A percentile compares a stretch with the other conserved stretches of the same genome.
Conservation (phyloP, 2,888 invertebrate genomes). For the Polydrusus cervinus region DNA sequence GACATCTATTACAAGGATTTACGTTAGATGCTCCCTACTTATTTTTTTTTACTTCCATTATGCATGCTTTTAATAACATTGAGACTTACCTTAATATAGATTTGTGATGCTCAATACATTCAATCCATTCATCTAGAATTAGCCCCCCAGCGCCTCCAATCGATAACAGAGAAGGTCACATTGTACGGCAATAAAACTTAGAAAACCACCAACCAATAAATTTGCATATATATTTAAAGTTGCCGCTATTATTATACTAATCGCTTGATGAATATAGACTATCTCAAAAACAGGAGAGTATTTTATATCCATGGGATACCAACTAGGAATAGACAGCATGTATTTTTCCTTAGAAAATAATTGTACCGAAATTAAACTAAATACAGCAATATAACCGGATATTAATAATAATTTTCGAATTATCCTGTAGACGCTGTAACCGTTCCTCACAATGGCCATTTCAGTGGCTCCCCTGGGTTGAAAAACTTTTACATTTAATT, state of each 20-base stretch:
- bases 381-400: no score
- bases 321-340: not conserved
- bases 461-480: slow-evolving; percentile 4
- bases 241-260: slow-evolving; percentile 38
- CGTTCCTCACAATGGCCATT: not conserved
- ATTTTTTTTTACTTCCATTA: no score
- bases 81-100: no score
- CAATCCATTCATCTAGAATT: no score
- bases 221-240: slow-evolving; percentile 50
- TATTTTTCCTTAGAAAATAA: no score
- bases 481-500: not conserved
- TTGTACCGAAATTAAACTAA: no score
- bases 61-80: no score
- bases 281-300: slow-evolving; percentile 42
- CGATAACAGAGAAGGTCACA: slow-evolving; percentile 54
- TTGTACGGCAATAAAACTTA: slow-evolving; percentile 55
- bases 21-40: no score
- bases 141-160: slow-evolving; percentile 26
- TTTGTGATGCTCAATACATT: no score
- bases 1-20: no score
- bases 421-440: no score
- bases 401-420: no score
- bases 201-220: slow-evolving; percentile 50
- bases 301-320: slow-evolving; percentile 55
- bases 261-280: slow-evolving; percentile 54